Evolutionary conservation across 1,140 invertebrate genomes (phyloP).

Genomic region (Latrodectus geometricus): DNA sequence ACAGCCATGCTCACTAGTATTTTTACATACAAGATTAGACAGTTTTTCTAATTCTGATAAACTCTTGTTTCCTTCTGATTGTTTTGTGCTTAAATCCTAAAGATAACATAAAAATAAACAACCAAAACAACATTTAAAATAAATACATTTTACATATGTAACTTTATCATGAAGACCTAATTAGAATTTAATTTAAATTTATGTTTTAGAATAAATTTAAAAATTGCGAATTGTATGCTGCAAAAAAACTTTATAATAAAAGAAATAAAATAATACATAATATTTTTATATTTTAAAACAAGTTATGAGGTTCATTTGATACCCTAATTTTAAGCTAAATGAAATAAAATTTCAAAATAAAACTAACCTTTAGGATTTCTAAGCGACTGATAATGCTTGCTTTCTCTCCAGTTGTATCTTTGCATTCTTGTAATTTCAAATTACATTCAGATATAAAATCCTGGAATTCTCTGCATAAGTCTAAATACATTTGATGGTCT

Average conservation of each 20-base stretch:
- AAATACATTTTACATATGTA: too few relatives aligned
- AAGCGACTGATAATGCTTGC: constrained; percentile 81
- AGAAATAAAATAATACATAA: too few relatives aligned
- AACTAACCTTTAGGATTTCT: constrained; percentile 74
- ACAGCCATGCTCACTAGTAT: constrained; percentile 81
- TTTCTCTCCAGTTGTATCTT: constrained; percentile 83
- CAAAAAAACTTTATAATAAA: too few relatives aligned
- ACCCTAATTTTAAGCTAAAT: too few relatives aligned
- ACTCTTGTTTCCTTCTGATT: constrained; percentile 79
- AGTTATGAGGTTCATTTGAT: too few relatives aligned
- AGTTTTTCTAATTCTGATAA: constrained; percentile 79
- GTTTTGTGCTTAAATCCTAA: constrained; percentile 76
- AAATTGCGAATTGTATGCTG: too few relatives aligned
- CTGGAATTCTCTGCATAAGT: constrained; percentile 79
- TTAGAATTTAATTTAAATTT: too few relatives aligned
- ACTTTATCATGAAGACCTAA: too few relatives aligned
- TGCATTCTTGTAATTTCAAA: constrained; percentile 77
- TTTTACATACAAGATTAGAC: constrained; percentile 79
- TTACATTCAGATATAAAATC: constrained; percentile 83
- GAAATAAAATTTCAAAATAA: neutral
- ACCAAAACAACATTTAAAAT: too few relatives aligned
- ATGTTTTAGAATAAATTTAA: too few relatives aligned
- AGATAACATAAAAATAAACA: neutral
- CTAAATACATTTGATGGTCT: constrained; percentile 84
- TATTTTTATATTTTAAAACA: too few relatives aligned